Evolutionary conservation across 2,113 vertebrate genomes (phyloP).

Genomic region (Leptosomus discolor): DNA sequence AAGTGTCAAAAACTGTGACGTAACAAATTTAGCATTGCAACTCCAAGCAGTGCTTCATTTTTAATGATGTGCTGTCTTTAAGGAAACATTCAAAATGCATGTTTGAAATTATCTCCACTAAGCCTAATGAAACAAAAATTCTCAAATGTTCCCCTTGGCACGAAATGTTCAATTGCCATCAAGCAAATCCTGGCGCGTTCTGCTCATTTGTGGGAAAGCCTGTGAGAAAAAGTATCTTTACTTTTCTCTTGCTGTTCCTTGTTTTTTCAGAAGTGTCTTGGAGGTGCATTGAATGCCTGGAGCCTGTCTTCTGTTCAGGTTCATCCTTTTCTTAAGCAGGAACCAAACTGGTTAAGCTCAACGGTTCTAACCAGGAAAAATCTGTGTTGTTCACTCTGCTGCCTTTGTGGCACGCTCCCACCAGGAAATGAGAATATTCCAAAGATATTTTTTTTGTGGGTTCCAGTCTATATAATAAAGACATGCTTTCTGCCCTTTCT

Average conservation of each 20-base stretch:
- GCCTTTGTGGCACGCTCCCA: neutral
- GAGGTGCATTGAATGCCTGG: neutral
- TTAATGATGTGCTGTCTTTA: neutral
- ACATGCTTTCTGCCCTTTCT: neutral
- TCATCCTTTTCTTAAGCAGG: neutral
- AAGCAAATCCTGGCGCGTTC: neutral
- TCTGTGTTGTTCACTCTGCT: fast-evolving
- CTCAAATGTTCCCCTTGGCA: neutral
- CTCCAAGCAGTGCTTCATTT: neutral
- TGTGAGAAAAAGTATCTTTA: neutral
- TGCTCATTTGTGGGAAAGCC: neutral
- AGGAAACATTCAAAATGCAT: neutral
- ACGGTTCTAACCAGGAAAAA: neutral
- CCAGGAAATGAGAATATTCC: neutral
- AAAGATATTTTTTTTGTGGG: neutral
- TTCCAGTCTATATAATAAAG: neutral
- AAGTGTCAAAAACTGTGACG: neutral
- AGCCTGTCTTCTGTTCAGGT: neutral
- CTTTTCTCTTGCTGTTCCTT: neutral
- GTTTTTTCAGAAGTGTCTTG: neutral
- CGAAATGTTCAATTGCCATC: neutral
- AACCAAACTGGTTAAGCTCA: neutral
- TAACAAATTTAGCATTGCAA: neutral
- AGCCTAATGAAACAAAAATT: neutral
- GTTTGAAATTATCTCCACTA: neutral